A percentile compares a stretch with the other conserved stretches of the same genome.
Conservation (phyloP, 2,888 invertebrate species). For the Crossocerus cetratus region DNA sequence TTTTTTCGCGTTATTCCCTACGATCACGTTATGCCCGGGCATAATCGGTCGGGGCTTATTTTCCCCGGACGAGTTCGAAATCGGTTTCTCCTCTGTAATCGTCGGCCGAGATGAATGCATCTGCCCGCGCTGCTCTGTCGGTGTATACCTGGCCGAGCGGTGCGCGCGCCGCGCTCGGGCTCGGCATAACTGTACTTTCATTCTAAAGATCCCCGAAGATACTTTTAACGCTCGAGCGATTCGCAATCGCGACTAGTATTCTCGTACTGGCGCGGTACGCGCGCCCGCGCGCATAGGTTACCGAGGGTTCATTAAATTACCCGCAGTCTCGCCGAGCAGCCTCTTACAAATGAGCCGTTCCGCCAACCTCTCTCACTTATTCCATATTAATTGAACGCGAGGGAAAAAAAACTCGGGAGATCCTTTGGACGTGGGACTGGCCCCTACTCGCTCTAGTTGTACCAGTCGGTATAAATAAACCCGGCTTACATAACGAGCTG, state of each 20-base stretch:
- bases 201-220: slow-evolving; percentile 51
- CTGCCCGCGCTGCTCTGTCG: slow-evolving; percentile 17
- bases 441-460: too few relatives aligned
- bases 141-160: slow-evolving; percentile 4
- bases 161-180: slow-evolving; percentile 29
- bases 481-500: too few relatives aligned
- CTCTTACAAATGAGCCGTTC: slow-evolving; percentile 46
- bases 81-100: slow-evolving; percentile 27
- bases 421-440: too few relatives aligned
- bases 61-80: slow-evolving; percentile 13
- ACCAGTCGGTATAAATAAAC: too few relatives aligned
- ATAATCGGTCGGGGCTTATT: slow-evolving; percentile 17
- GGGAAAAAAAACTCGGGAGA: too few relatives aligned
- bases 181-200: slow-evolving; percentile 55
- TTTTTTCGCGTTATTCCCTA: slow-evolving; percentile 6
- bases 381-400: slow-evolving; percentile 5
- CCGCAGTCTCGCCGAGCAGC: slow-evolving; percentile 33
- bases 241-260: slow-evolving; percentile 51
- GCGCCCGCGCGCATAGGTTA: slow-evolving; percentile 20
- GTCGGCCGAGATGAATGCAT: slow-evolving; percentile 33
- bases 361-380: slow-evolving; percentile 29
- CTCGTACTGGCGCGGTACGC: slow-evolving; percentile 3
- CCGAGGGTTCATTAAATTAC: slow-evolving; percentile 43
- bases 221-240: slow-evolving; percentile 59
- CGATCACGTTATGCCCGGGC: background rate